Evolutionary conservation across 2,113 vertebrate species (phyloP), one percentile per base, ranked within the genome.

Genomic region (Platanista minor): DNA sequence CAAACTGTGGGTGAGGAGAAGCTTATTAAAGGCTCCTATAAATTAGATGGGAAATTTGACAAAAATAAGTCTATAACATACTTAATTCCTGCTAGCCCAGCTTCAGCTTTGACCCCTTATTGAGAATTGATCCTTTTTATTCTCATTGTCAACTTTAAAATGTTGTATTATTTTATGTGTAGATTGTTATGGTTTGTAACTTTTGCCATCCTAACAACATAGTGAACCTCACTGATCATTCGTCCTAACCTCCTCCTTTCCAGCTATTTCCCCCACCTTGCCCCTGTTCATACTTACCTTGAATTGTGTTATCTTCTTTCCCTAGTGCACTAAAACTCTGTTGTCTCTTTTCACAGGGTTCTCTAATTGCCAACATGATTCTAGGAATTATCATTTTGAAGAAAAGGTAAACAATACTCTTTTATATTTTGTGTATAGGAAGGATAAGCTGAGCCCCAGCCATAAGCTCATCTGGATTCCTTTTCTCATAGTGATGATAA

Each of bases 291-390:
- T 71, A 14, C 27, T 71, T 75, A 13, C 41, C 27, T 61, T 77
- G 57, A 89, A 61, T 78, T 67, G 13, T 23, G 23, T 13, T 49
- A 11, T 46, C 86, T 36, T 43, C 64, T 52, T 77, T 64, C 33
- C 87, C 27, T 90, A 6, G 1, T 43, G 2, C 75, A 21, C 57
- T 97, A 54, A 95, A 87, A 96, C 29, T 71, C 4, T 71, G 29
- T 96, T 33, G 6, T 90, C 97, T 54, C 88, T 36, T 92, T 97
- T 93, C 93, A 3, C 98, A 99, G 99, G 99, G 99, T 12, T 99
- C 99, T 41, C 98, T 99, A 66, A 99, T 99, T 94, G 99, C 99
- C 43, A 99, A 99, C 98, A 99, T 99, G 99, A 99, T 99, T 75
- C 97, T 99, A 17, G 99, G 99, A 21, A 98, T 99, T 96, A 98